Evolutionary conservation across 2,797 vertebrate species (phyloP), one percentile per base, ranked within the genome.

Genomic region (Microhierax caerulescens): DNA sequence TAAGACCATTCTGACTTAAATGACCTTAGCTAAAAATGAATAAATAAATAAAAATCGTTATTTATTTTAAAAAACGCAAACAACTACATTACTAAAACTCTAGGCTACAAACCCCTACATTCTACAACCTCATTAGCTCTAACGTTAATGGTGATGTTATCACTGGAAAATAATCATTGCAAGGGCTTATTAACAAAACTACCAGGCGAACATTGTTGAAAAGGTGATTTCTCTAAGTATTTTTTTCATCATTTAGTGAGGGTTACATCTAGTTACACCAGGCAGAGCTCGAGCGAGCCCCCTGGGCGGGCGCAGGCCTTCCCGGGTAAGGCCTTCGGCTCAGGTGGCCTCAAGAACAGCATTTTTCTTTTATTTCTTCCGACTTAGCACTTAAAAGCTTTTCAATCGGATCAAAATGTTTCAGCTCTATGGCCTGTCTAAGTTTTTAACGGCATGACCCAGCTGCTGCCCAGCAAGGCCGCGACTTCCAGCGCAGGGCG

Each of bases 331-430:
- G 83, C 53, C 30, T 54, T 45, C 17, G 13, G 16, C 17, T 19
- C 5, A 22, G 6, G 3, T 17, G 63, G 19, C 13, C 13, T 43
- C 21, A 20, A 11, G 0, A 57, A 5, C 7, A 27, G 10, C 32
- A 9, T 22, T 88, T 59, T 78, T 51, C 20, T 67, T 54, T 13
- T 9, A 5, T n/a, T 85, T 69, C 34, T 74, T 76, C 54, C 14
- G 8, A 10, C 45, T 75, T 28, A 13, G 53, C 64, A 51, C 4
- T 32, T 30, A 6, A 45, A 75, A 64, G 34, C 11, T 32, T 68
- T 87, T 28, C 65, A 56, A 10, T 8, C 21, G n/a, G 36, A 9
- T 67, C 10, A 25, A 27, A 28, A 4, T 4, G 60, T 82, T 68
- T 36, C n/a, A 27, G 6, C 36, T 45, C 1, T 11, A 37, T 1